Evolutionary conservation across 2,113 vertebrate genomes (phyloP).

Genomic region (Acanthochromis polyacanthus): DNA sequence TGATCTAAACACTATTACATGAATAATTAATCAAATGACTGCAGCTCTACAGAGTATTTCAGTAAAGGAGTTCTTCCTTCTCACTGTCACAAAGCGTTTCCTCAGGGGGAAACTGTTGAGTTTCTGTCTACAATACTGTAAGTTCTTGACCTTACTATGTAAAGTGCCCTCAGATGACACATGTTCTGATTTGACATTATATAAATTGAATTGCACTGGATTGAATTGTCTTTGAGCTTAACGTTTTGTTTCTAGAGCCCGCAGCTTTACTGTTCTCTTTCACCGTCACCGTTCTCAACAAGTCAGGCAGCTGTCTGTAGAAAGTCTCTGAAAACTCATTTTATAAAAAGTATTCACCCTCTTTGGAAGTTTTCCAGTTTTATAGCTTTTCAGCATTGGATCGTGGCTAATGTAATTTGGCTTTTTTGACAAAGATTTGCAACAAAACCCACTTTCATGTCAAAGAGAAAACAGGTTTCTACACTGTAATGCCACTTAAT

Average conservation of each 20-base stretch:
- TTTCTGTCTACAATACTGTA: neutral
- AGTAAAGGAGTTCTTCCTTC: too few relatives aligned
- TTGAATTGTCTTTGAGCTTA: neutral
- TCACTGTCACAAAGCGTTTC: too few relatives aligned
- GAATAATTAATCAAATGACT: neutral
- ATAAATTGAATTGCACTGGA: neutral
- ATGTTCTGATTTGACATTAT: neutral
- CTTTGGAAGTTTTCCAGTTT: too few relatives aligned
- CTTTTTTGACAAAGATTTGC: too few relatives aligned
- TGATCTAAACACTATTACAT: neutral
- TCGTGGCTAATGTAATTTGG: too few relatives aligned
- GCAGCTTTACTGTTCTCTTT: neutral
- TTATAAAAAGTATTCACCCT: too few relatives aligned
- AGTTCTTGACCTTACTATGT: neutral
- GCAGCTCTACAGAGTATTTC: too few relatives aligned
- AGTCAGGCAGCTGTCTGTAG: neutral
- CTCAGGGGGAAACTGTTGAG: neutral
- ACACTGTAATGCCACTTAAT: too few relatives aligned
- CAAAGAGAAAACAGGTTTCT: too few relatives aligned
- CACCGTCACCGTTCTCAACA: neutral
- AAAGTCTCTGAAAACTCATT: neutral
- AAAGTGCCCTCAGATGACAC: neutral
- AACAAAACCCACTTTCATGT: too few relatives aligned
- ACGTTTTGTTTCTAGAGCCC: neutral
- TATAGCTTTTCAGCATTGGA: too few relatives aligned